A percentile compares a stretch with the other conserved stretches of the same genome.
Evolutionary conservation across 2,113 vertebrate genomes (phyloP).

Genomic region (Vicugna pacos): DNA sequence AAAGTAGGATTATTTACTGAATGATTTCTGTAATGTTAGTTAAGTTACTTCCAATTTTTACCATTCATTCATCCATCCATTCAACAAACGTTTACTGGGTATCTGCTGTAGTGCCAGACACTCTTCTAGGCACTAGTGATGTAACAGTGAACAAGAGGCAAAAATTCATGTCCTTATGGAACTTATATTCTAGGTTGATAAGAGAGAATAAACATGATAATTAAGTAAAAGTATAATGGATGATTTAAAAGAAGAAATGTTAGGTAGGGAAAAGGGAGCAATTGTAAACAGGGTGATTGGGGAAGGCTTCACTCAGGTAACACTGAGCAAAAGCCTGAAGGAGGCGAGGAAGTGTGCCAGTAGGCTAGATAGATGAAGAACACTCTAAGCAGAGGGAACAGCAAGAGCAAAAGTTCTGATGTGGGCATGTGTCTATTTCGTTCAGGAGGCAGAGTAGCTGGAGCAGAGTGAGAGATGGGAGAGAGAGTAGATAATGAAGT

Average conservation of each 20-base stretch:
- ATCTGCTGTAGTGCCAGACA: not conserved
- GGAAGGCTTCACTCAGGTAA: not conserved
- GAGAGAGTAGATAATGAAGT: not conserved
- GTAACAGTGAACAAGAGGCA: not conserved
- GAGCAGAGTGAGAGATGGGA: not conserved
- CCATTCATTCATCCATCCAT: not conserved
- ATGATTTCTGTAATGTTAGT: not conserved
- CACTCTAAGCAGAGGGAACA: not conserved
- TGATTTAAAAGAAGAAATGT: conserved; percentile 20
- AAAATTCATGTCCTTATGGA: not conserved
- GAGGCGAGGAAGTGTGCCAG: not conserved
- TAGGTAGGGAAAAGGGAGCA: not conserved
- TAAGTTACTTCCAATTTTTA: conserved; percentile 33
- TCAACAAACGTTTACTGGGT: not conserved
- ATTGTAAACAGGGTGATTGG: not conserved
- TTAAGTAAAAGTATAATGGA: not conserved
- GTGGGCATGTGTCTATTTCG: not conserved
- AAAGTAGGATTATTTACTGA: not conserved
- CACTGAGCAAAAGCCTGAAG: not conserved
- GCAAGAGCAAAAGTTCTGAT: not conserved
- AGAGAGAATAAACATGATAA: not conserved
- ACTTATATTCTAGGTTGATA: not conserved
- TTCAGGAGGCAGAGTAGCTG: not conserved
- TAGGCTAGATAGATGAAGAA: not conserved
- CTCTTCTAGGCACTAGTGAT: not conserved